phyloP scores from a whole-genome alignment of 2,113 vertebrate genomes.

The Hymenochirus boettgeri region DNA sequence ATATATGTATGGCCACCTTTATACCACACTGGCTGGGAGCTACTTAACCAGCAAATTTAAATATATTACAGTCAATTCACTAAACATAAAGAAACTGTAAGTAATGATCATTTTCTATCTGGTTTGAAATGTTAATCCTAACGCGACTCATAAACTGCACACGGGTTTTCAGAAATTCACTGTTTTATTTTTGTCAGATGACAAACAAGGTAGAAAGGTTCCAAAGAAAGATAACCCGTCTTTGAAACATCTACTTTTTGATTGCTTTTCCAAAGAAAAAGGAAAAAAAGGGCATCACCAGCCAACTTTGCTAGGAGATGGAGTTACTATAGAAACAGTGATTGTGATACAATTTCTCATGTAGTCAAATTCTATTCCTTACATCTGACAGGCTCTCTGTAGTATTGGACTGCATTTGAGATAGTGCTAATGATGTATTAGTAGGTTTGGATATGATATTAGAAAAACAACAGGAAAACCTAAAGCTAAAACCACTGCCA shows the following conservation, averaged over 20 bases:
- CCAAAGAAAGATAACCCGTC: slow-evolving; percentile 7
- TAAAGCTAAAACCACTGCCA: not conserved
- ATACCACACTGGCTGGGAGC: too few relatives aligned
- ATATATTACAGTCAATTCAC: too few relatives aligned
- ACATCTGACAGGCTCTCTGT: slow-evolving; percentile 33
- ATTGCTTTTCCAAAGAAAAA: slow-evolving; percentile 55
- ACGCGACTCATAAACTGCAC: not conserved
- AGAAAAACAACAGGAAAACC: slow-evolving; percentile 21
- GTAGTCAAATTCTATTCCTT: slow-evolving; percentile 31
- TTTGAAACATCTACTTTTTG: slow-evolving; percentile 46
- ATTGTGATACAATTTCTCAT: slow-evolving; percentile 60
- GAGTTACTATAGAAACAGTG: slow-evolving; percentile 73
- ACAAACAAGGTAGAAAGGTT: slow-evolving; percentile 24
- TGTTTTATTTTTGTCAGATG: slow-evolving; percentile 9
- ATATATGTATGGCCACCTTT: too few relatives aligned
- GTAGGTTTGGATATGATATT: slow-evolving; percentile 29
- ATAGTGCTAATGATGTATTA: slow-evolving; percentile 40
- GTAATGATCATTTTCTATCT: slow-evolving; percentile 1
- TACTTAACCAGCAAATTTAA: too few relatives aligned
- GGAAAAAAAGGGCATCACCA: slow-evolving; percentile 55
- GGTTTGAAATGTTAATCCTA: not conserved
- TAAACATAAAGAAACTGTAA: not conserved
- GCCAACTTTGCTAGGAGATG: slow-evolving; percentile 61
- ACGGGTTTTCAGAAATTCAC: slow-evolving; percentile 1
- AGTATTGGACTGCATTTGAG: slow-evolving; percentile 24